Conservation (phyloP, 2,113 vertebrate species). For the Xenotilapia flavipinnis region DNA sequence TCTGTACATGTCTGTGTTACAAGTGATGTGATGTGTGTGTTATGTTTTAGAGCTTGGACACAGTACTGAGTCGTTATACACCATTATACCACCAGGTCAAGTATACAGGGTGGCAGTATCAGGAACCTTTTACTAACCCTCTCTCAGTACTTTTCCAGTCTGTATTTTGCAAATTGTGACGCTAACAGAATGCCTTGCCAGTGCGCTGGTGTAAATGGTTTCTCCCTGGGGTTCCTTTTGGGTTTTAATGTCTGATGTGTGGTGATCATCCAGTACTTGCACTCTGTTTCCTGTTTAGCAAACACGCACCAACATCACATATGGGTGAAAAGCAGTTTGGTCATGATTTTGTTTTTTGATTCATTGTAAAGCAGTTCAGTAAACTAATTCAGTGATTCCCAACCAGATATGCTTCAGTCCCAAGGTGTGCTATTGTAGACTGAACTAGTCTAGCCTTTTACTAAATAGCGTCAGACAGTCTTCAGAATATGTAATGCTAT, state of each 20-base stretch:
- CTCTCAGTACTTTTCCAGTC: neutral
- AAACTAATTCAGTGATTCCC: neutral
- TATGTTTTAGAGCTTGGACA: constrained; percentile 61
- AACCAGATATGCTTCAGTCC: neutral
- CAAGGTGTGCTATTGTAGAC: neutral
- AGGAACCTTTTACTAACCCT: constrained; percentile 44
- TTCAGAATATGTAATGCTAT: neutral
- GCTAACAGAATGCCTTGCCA: constrained; percentile 2
- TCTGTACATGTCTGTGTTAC: neutral
- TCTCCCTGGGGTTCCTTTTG: neutral
- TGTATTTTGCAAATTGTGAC: neutral
- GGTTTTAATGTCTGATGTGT: constrained; percentile 28
- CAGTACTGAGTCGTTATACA: constrained; percentile 59
- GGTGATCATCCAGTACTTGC: neutral
- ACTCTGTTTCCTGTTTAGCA: neutral
- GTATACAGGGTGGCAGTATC: constrained; percentile 29
- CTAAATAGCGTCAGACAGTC: rapidly evolving
- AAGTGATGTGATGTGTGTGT: constrained; percentile 21
- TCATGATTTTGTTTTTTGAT: neutral
- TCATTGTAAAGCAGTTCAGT: neutral
- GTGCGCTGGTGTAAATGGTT: neutral
- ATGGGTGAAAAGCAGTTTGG: neutral
- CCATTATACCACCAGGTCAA: constrained; percentile 58
- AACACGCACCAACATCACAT: neutral
- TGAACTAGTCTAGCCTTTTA: neutral